phyloP scores from a whole-genome alignment of 2,113 vertebrate genomes.

The Oxygymnocypris stewartii region DNA sequence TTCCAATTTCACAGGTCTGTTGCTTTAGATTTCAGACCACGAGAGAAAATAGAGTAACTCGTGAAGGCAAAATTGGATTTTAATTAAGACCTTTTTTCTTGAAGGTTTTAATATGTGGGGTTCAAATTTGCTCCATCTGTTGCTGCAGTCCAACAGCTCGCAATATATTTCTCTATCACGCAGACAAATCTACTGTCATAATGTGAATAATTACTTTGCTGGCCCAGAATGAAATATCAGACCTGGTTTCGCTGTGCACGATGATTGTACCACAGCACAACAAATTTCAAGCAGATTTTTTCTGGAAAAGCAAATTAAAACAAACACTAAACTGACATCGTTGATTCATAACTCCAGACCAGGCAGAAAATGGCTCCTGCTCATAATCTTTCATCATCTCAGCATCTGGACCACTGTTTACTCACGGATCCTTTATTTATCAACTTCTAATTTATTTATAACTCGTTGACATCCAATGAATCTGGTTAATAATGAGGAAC shows the following conservation, averaged over 20 bases:
- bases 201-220: neutral
- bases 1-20: constrained; percentile 23
- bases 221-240: constrained; percentile 18
- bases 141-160: neutral
- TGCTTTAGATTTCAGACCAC: constrained; percentile 1
- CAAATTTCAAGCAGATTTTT: neutral
- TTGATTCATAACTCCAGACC: neutral
- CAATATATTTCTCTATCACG: neutral
- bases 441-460: neutral
- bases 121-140: constrained; percentile 8
- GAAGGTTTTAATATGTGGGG: neutral
- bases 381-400: neutral
- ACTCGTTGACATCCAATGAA: neutral
- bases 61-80: neutral
- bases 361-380: neutral
- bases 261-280: neutral
- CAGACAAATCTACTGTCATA: neutral
- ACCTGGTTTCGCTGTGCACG: neutral
- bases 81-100: constrained; percentile 18
- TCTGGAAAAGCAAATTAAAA: neutral
- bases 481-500: neutral
- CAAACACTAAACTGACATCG: neutral
- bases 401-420: neutral
- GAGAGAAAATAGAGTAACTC: constrained; percentile 16
- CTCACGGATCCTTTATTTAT: constrained; percentile 14